Conservation (phyloP, 2,888 invertebrate species). For the Sclerodermus sp. region DNA sequence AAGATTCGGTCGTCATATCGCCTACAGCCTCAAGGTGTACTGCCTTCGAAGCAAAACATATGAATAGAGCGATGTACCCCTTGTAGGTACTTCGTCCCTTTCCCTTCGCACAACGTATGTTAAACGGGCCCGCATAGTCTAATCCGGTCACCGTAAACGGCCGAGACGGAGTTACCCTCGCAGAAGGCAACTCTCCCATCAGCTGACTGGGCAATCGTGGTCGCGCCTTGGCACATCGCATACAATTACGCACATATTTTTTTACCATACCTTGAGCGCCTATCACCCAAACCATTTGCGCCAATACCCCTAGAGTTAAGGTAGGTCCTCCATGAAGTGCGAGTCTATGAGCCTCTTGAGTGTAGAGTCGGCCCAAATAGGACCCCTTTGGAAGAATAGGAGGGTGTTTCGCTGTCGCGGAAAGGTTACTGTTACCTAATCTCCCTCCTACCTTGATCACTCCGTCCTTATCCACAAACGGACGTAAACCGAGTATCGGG, state of each 20-base stretch:
- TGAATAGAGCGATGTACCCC: slow-evolving; percentile 14
- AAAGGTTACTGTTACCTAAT: not conserved
- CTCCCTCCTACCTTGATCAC: slow-evolving; percentile 1
- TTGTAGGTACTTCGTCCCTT: slow-evolving; percentile 6
- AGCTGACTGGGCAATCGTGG: not conserved
- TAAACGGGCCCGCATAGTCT: slow-evolving; percentile 19
- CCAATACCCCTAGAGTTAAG: not conserved
- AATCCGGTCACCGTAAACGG: slow-evolving; percentile 12
- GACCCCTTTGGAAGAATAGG: not conserved
- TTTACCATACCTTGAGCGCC: not conserved
- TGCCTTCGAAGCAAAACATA: slow-evolving; percentile 5
- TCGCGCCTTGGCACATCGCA: not conserved
- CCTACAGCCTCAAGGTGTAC: slow-evolving; percentile 6
- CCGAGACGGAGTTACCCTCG: not conserved
- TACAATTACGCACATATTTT: not conserved
- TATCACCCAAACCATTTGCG: not conserved
- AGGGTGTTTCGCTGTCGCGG: not conserved
- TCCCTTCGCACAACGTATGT: slow-evolving; percentile 9
- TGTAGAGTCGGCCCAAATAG: not conserved
- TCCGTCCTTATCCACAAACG: not conserved
- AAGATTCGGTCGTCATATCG: slow-evolving; percentile 1
- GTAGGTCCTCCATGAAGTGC: not conserved
- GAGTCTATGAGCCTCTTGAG: not conserved
- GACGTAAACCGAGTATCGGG: not conserved
- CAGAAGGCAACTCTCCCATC: slow-evolving; percentile 1